phyloP scores from a whole-genome alignment of 2,113 vertebrate species.

The Rhadina sibilatrix region DNA sequence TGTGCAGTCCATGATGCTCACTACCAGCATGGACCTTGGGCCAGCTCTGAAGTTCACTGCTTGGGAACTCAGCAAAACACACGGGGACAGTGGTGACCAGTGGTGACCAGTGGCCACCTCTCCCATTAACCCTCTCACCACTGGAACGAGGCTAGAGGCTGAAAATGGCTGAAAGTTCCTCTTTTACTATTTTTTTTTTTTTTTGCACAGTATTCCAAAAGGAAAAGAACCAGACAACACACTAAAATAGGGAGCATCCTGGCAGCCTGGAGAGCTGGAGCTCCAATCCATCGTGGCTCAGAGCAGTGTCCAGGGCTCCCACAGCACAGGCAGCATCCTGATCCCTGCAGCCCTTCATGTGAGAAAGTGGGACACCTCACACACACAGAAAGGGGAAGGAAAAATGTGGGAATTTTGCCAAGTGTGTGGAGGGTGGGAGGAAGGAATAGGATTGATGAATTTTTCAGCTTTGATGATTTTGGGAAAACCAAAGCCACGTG shows the following conservation, averaged over 20 bases:
- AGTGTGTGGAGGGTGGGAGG: slow-evolving; percentile 9
- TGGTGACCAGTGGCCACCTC: neutral
- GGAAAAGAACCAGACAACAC: neutral
- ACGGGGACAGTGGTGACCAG: fast-evolving
- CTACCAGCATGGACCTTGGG: fast-evolving
- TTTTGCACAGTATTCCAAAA: neutral
- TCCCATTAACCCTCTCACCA: neutral
- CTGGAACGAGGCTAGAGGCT: neutral
- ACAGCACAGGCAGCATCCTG: neutral
- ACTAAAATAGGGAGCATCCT: neutral
- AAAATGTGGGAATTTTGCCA: neutral
- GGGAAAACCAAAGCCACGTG: neutral
- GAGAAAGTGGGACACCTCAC: neutral
- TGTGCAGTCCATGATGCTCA: fast-evolving
- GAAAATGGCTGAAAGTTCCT: neutral
- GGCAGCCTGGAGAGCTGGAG: neutral
- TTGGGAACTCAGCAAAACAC: neutral
- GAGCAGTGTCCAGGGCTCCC: neutral
- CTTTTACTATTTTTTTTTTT: neutral
- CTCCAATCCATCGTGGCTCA: fast-evolving
- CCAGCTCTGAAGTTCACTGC: neutral
- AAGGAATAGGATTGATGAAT: neutral
- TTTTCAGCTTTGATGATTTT: neutral
- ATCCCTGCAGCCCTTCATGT: fast-evolving
- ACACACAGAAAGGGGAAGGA: slow-evolving; percentile 7